Evolutionary conservation across 2,113 vertebrate species (phyloP).

Genomic region (Athene cunicularia): DNA sequence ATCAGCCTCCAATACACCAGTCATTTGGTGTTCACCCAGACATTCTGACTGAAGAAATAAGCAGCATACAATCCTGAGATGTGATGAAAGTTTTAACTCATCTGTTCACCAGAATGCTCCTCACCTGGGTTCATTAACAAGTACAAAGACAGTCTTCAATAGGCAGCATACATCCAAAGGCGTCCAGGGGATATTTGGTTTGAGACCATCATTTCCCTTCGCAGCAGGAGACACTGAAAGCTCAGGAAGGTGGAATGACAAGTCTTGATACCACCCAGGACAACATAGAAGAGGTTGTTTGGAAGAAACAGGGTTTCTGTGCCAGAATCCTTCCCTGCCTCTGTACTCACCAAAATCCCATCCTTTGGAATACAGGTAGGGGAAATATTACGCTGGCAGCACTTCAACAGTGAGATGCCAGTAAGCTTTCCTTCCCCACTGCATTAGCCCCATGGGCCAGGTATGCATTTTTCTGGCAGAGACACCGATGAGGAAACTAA

Average conservation of each 20-base stretch:
- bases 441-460: rapidly evolving
- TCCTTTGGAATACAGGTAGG: neutral
- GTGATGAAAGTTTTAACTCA: neutral
- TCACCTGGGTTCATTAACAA: neutral
- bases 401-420: neutral
- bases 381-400: neutral
- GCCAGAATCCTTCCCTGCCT: neutral
- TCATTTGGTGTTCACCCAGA: neutral
- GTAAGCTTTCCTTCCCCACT: neutral
- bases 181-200: neutral
- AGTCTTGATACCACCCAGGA: neutral
- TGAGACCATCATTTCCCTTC: neutral
- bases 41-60: neutral
- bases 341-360: neutral
- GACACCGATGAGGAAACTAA: neutral
- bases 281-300: neutral
- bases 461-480: neutral
- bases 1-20: neutral
- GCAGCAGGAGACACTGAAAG: neutral
- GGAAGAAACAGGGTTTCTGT: neutral
- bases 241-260: neutral
- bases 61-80: rapidly evolving
- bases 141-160: neutral
- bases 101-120: neutral
- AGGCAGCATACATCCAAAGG: neutral